These are phyloP conservation scores for Threskiornis aethiopicus DNA, from an alignment of 2,797 vertebrate species.

Conservation along the genomic window DNA sequence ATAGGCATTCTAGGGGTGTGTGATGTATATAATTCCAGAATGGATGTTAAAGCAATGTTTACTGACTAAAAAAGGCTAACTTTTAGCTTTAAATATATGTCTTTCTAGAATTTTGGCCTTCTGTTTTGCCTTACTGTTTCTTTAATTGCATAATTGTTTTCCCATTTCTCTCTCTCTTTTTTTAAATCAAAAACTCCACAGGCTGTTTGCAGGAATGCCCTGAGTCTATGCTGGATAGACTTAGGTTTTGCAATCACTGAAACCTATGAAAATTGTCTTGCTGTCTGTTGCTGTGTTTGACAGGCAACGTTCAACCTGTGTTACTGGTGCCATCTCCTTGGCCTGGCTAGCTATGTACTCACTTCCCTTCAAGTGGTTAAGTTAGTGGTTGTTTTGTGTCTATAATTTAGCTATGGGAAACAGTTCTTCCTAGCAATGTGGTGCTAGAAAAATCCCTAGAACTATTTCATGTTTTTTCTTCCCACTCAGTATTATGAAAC, in stretches of 20 bases:
- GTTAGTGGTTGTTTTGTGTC: constrained; percentile 24
- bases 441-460: constrained; percentile 46
- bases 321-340: not conserved
- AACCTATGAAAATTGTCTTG: not conserved
- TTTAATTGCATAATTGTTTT: not conserved
- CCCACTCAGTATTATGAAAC: constrained; percentile 8
- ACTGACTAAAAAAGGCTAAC: not conserved
- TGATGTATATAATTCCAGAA: not conserved
- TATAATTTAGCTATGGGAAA: constrained; percentile 46
- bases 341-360: not conserved
- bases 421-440: constrained; percentile 12
- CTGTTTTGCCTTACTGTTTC: not conserved
- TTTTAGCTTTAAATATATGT: not conserved
- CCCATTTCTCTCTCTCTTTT: not conserved
- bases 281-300: not conserved
- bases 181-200: not conserved
- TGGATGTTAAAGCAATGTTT: not conserved
- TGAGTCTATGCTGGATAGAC: not conserved
- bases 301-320: not conserved
- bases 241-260: not conserved
- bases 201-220: not conserved
- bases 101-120: not conserved
- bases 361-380: constrained; percentile 58
- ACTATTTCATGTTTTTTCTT: not conserved
- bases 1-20: not conserved